Evolutionary conservation across 2,888 invertebrate species (phyloP), one percentile per base, ranked within the genome.

Genomic region (Ormyrus rosae): DNA sequence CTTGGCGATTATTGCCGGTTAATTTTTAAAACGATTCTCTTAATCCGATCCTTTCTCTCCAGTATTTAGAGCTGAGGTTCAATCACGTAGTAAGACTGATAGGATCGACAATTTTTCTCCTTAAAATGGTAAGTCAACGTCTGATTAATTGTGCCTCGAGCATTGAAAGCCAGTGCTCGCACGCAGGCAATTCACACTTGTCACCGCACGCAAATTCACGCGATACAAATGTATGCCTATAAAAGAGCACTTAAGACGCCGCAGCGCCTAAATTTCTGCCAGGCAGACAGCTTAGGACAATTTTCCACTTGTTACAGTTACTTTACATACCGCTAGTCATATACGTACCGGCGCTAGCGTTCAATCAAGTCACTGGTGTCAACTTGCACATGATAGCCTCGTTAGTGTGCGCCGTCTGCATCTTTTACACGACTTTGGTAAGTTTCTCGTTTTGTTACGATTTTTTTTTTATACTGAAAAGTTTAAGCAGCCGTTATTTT

Each of bases 351-450:
- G 96, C 97, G 3, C 91, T 97, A 86, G 97, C 97, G 1, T 95
- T 97, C 86, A 95, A 94, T 91, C 96, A 96, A 94, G 97, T 97
- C 71, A 96, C 96, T 69, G 96, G 96, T 51, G 93, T 96, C 81
- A 94, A 95, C 85, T 92, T 96, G 51, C 96, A 96, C 91, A 91
- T 95, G 83, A 94, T 96, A 50, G 95, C 96, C 10, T 94, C 95
- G 0, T 93, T 96, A 46, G 96, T 96, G 2, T 96, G 96, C 89
- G 91, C 95, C 56, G 96, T 97, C n/a, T 97, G 97, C 91, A 97
- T 97, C 84, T 97, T 98, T 91, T 98, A 98, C 91, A 98, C 98
- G 0, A 96, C 97, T 81, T 90, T 96, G 90, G 96, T 96, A 92
- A 94, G 95, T 93, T 87, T 46, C n/a, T 4, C 34, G 34, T 34